Evolutionary conservation across 2,797 vertebrate genomes (phyloP).

Genomic region (Bovichtus variegatus): DNA sequence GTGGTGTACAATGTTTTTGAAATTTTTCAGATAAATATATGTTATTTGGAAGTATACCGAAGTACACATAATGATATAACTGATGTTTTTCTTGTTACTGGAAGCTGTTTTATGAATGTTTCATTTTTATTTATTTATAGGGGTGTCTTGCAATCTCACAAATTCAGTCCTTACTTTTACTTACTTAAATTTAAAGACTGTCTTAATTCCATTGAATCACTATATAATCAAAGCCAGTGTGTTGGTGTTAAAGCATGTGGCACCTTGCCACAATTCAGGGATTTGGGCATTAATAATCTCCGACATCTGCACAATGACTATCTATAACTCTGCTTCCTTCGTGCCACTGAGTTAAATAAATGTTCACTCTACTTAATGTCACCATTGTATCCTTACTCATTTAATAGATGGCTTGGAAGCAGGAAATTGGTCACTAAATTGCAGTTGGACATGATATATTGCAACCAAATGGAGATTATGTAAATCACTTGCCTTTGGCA

Average conservation of each 20-base stretch:
- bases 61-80: not conserved
- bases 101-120: not conserved
- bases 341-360: constrained; percentile 61
- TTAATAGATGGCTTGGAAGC: constrained; percentile 46
- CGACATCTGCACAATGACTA: constrained; percentile 53
- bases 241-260: constrained; percentile 4
- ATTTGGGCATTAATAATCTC: constrained; percentile 60
- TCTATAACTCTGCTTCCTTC: constrained; percentile 48
- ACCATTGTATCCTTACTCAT: constrained; percentile 45
- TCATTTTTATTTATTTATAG: not conserved
- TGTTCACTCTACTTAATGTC: constrained; percentile 54
- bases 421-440: constrained; percentile 68
- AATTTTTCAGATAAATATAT: not conserved
- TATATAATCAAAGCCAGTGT: constrained; percentile 36
- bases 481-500: constrained; percentile 45
- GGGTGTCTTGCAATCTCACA: not conserved
- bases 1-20: not conserved
- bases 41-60: not conserved
- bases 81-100: not conserved
- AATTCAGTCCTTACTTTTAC: not conserved
- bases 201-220: constrained; percentile 1
- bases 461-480: constrained; percentile 56
- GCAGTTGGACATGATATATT: constrained; percentile 57
- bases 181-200: not conserved
- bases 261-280: constrained; percentile 26